Base-by-base conservation (phyloP, 2,797 vertebrate species). In the Macrochelys suwanniensis region DNA sequence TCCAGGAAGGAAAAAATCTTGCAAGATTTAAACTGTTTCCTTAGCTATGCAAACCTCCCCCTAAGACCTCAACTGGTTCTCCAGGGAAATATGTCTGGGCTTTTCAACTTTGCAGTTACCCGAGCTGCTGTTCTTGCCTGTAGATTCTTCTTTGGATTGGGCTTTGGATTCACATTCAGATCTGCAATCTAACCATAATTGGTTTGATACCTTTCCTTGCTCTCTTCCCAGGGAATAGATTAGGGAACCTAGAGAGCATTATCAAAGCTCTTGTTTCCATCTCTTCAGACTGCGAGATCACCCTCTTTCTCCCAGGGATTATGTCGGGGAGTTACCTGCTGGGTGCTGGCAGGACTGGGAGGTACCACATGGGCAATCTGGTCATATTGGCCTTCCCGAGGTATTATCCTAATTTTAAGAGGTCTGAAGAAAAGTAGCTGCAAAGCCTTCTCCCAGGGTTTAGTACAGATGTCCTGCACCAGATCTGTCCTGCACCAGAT, bases 1-100 rank as follows among this genome's bases (percentile, higher is more conserved):
- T n/a, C 78, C 61, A 87, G 84, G 61, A 89, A 85, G 49, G 85
- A 15, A 49, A 79, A 56, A 74, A 53, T 76, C 33, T 19, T 82
- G 2, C 26, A 1, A 54, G 77, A 47, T 53, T 42, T 15, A 81
- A 57, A 5, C 37, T 31, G 9, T 79, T 50, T 82, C 42, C 10
- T 11, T 57, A 82, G 54, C 54, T 81, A 42, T 26, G 13, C 11
- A 37, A 47, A 10, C 53, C 25, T 56, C 9, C 13, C n/a, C 49
- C 17, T 77, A 51, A 50, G 49, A 51, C 16, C 9, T 17, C 74
- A 33, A 21, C 31, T 79, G 77, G 11, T n/a, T 76, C 45, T 47
- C 71, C 71, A 45, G 42, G 71, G 25, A 76, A 76, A 45, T 45
- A 26, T 7, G 21, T 76, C 6, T 47, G 42, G 25, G 23, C 42